Evolutionary conservation across 2,888 invertebrate genomes (phyloP).

Genomic region (Dryadula phaetusa): DNA sequence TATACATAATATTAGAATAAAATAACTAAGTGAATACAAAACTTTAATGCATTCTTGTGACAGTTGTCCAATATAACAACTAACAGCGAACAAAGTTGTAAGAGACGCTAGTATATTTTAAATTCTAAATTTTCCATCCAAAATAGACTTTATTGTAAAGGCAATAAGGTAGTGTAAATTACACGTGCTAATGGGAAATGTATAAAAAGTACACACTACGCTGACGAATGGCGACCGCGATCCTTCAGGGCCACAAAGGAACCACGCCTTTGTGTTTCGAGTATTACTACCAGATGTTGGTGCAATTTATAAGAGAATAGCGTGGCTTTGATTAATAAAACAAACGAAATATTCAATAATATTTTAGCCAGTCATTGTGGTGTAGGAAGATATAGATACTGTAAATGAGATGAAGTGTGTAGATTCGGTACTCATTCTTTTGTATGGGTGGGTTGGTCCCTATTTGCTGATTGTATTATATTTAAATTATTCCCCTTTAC

Average conservation of each 20-base stretch:
- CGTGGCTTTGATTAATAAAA: no score
- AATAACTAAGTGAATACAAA: neutral
- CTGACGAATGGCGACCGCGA: constrained; percentile 56
- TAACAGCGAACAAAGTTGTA: constrained; percentile 36
- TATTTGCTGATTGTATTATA: no score
- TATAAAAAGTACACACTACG: constrained; percentile 46
- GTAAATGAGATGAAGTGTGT: no score
- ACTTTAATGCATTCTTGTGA: constrained; percentile 40
- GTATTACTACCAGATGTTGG: constrained; percentile 52
- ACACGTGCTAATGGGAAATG: constrained; percentile 42
- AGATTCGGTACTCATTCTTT: no score
- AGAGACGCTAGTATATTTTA: constrained; percentile 35
- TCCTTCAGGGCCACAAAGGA: constrained; percentile 61
- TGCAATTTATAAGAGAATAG: constrained; percentile 33
- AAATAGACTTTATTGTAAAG: constrained; percentile 25
- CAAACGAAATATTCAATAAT: no score
- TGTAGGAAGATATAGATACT: no score
- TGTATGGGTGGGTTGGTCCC: no score
- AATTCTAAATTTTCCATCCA: constrained; percentile 2
- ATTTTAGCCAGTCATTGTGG: no score
- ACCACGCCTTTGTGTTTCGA: constrained; percentile 63
- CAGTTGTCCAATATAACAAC: constrained; percentile 31
- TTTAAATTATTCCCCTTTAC: no score
- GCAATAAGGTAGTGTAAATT: constrained; percentile 20
- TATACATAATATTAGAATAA: neutral